These are phyloP conservation scores for Diaprepes abbreviatus DNA, from an alignment of 2,888 invertebrate species.

Conservation along the genomic window DNA sequence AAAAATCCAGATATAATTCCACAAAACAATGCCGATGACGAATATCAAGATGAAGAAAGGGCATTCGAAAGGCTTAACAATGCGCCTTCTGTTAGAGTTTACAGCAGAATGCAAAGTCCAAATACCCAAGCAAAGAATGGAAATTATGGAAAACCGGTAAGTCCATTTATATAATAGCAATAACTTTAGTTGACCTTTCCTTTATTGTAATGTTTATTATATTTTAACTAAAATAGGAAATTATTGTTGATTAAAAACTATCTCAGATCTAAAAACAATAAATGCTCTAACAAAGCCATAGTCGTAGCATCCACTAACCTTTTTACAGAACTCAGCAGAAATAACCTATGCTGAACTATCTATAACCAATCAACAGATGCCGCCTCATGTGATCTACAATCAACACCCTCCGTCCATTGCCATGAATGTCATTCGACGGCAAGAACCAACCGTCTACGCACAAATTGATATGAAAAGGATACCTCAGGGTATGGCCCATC, in stretches of 20 bases:
- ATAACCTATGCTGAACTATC: slow-evolving; percentile 73
- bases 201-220: not conserved
- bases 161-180: slow-evolving; percentile 39
- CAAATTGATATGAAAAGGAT: slow-evolving; percentile 69
- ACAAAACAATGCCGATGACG: slow-evolving; percentile 70
- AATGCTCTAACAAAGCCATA: slow-evolving; percentile 21
- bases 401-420: slow-evolving; percentile 65
- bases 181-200: no score
- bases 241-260: not conserved
- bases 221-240: not conserved
- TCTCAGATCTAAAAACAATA: not conserved
- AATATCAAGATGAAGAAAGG: slow-evolving; percentile 71
- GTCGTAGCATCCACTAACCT: slow-evolving; percentile 44
- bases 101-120: slow-evolving; percentile 65
- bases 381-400: slow-evolving; percentile 65
- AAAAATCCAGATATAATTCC: slow-evolving; percentile 74
- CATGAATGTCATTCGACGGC: slow-evolving; percentile 66
- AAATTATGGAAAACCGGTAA: slow-evolving; percentile 65
- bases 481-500: slow-evolving; percentile 64
- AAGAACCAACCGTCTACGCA: slow-evolving; percentile 72
- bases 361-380: slow-evolving; percentile 65
- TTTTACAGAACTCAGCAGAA: slow-evolving; percentile 67
- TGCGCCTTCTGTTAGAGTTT: slow-evolving; percentile 65
- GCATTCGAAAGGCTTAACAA: slow-evolving; percentile 71
- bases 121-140: slow-evolving; percentile 63